phyloP scores from a whole-genome alignment of 53 echinoderm and acorn worm genomes.

The Crossaster papposus region DNA sequence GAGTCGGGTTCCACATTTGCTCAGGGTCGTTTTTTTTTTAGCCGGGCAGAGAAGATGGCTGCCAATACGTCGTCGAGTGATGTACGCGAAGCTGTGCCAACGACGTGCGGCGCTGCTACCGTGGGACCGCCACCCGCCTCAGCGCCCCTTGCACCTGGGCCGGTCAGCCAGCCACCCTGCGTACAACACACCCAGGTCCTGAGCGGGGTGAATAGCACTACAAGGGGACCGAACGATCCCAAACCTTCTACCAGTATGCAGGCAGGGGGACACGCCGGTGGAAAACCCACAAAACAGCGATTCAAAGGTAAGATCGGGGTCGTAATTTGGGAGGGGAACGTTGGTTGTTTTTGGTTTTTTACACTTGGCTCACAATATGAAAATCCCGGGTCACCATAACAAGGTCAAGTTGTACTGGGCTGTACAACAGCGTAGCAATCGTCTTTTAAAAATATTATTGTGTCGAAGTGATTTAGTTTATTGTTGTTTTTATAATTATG shows the following conservation, averaged over 20 bases:
- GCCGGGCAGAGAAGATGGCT: slow-evolving; percentile 61
- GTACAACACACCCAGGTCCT: slow-evolving; percentile 51
- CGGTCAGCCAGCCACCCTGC: slow-evolving; percentile 60
- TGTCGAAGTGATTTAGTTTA: neutral
- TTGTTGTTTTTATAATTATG: neutral
- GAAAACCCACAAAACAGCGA: slow-evolving; percentile 59
- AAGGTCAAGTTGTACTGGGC: slow-evolving; percentile 43
- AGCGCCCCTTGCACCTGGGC: slow-evolving; percentile 48
- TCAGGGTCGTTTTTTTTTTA: slow-evolving; percentile 27
- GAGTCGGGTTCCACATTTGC: slow-evolving; percentile 36
- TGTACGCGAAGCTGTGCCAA: slow-evolving; percentile 54
- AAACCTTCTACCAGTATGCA: slow-evolving; percentile 68
- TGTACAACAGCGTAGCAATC: neutral
- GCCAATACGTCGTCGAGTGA: slow-evolving; percentile 64
- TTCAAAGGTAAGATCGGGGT: slow-evolving; percentile 58
- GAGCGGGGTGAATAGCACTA: slow-evolving; percentile 66
- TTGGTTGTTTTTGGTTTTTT: no score
- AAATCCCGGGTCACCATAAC: slow-evolving; percentile 25
- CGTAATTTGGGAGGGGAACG: neutral
- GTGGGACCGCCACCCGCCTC: slow-evolving; percentile 50
- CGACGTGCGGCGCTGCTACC: slow-evolving; percentile 46
- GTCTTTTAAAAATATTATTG: no score
- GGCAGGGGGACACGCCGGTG: slow-evolving; percentile 36
- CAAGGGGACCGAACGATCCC: slow-evolving; percentile 61
- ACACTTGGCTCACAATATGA: neutral